Base-by-base conservation (phyloP, 2,797 vertebrate species). In the Paratrypauchen microcephalus region DNA sequence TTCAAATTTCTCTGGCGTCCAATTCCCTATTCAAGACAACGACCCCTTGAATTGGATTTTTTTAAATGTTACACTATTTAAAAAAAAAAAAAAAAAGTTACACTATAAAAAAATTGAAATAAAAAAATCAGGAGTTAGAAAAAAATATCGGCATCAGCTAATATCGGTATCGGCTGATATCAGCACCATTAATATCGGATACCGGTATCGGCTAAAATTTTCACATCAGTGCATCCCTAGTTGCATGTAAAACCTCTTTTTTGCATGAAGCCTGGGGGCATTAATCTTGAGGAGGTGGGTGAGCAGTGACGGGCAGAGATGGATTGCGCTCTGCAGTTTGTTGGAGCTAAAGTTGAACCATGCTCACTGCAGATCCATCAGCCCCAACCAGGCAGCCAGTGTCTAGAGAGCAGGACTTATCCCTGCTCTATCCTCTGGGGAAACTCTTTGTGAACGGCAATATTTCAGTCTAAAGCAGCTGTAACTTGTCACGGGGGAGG, bases 251-350 rank as follows among this genome's bases (percentile, higher is more conserved):
- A 82, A 67, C 76, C 66, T 61, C 60, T 68, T 72, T 75, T 78
- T 79, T 77, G 70, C 76, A 58, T 84, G 74, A 81, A 86, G 82
- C 61, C 70, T 36, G 67, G 61, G 70, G 69, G 86, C 82, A 86
- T 90, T 83, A 83, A 89, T 88, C 9, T 70, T 36, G 71, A 80
- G 83, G 72, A 73, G 65, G 47, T 75, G 71, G 24, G 67, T 23
- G 8, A 71, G 55, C 67, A 21, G 83, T 81, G 77, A 85, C 82
- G 82, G 69, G 79, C 77, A 76, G 80, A 86, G 86, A 89, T 73
- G 4, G 69, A 89, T 90, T 57, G 47, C 66, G 62, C 30, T 3
- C 69, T 79, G 78, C 67, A 65, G 71, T 76, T 87, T 73, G 60
- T 32, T 69, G 66, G 73, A 63, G 45, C 71, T 78, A 66, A 19